Evolutionary conservation across 2,797 vertebrate genomes (phyloP), one percentile per base, ranked within the genome.

Genomic region (Leptatherina wallacei): DNA sequence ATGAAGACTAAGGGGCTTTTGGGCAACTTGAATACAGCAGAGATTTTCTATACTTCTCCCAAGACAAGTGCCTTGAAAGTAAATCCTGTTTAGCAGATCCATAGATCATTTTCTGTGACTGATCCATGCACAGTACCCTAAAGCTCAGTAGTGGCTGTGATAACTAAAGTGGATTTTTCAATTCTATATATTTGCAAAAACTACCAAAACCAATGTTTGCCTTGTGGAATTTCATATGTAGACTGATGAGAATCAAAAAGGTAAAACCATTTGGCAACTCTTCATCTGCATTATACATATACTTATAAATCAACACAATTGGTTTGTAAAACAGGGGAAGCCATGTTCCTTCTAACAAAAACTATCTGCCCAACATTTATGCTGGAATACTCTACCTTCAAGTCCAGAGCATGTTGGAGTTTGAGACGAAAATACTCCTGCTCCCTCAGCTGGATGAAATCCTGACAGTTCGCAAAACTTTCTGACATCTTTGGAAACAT

Each of bases 401-500:
- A 69, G 75, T 96, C 93, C 81, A 97, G 83, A 27, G 94, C 87
- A 55, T 96, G 96, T 29, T 95, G 95, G 63, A 98, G 93, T 75
- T 96, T 96, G 54, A 96, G 89, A 29, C 86, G 87, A 76, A 93
- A 89, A 2, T 92, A 93, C 35, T 96, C 94, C 82, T 98, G 96
- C 8, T 97, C 94, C 73, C 95, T 95, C 67, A 90, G 91, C 83
- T 97, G 96, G 86, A 97, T 94, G 76, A 95, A 93, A 73, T 95
- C 92, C 80, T 95, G 96, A 84, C 96, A 96, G 85, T 96, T 94
- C 68, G 95, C 91, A 87, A 98, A 95, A 73, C 94, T 94, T 88
- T 94, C 86, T 9, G 92, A 95, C 70, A 96, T 95, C 96, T 97
- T 88, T 40, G 77, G 78, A 57, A 77, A 91, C 32, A 82, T 5